phyloP scores from a whole-genome alignment of 64 coral and sea anemone species.

The Hydrozoanthus tunicans region DNA sequence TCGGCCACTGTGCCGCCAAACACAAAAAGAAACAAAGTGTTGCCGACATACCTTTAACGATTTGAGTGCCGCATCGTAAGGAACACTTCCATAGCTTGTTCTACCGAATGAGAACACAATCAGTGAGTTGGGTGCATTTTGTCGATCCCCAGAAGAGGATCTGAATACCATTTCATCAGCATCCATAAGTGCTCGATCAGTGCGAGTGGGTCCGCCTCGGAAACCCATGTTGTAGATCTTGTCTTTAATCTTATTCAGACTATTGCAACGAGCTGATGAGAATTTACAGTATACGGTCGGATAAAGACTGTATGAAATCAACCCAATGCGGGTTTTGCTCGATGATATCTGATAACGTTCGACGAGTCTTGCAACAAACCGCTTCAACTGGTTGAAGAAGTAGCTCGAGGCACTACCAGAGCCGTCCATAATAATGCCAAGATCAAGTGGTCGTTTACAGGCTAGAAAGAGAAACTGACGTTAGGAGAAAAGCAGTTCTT shows the following conservation, averaged over 20 bases:
- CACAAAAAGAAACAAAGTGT: too few species aligned
- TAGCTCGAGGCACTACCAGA: slow-evolving; percentile 7
- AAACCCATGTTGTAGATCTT: slow-evolving; percentile 27
- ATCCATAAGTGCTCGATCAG: slow-evolving; percentile 7
- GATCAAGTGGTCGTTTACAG: slow-evolving; percentile 40
- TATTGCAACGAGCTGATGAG: slow-evolving; percentile 29
- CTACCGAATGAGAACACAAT: slow-evolving; percentile 37
- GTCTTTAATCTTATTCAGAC: neutral
- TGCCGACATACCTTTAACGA: neutral
- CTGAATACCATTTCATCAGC: slow-evolving; percentile 14
- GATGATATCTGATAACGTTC: slow-evolving; percentile 28
- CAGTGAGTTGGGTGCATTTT: slow-evolving; percentile 1
- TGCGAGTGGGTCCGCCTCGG: slow-evolving; percentile 22
- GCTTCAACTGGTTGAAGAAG: slow-evolving; percentile 5
- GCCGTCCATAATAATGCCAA: slow-evolving; percentile 52
- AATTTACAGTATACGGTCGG: slow-evolving; percentile 35
- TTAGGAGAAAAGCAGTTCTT: neutral
- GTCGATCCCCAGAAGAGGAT: neutral
- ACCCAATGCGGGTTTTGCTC: neutral
- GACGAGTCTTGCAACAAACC: slow-evolving; percentile 17
- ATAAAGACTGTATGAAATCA: slow-evolving; percentile 27
- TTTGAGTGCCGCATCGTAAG: neutral
- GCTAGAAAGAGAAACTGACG: neutral
- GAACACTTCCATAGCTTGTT: slow-evolving; percentile 28
- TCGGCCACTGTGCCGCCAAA: too few species aligned